These are phyloP conservation scores for Caenorhabditis briggsae DNA, from an alignment of 1,140 invertebrate genomes.

Conservation along the genomic window DNA sequence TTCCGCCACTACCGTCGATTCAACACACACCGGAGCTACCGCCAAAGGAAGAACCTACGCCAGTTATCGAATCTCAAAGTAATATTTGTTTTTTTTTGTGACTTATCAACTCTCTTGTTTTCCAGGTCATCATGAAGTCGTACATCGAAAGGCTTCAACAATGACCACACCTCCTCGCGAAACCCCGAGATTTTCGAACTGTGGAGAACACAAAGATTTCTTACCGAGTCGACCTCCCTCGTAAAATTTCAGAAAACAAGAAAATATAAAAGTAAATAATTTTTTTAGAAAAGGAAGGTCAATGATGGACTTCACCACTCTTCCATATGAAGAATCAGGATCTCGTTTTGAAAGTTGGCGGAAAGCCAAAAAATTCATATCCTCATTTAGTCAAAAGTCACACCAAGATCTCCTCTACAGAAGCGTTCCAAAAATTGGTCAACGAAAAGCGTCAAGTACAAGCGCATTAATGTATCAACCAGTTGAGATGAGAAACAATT, in stretches of 20 bases:
- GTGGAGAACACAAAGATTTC: constrained; percentile 50
- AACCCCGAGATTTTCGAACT: constrained; percentile 20
- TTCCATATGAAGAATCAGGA: constrained; percentile 28
- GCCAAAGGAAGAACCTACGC: too few species aligned
- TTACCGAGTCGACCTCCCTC: constrained; percentile 11
- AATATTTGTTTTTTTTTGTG: not conserved
- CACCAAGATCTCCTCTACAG: constrained; percentile 34
- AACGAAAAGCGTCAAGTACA: constrained; percentile 32
- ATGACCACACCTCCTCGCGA: constrained; percentile 32
- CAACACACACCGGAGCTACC: too few species aligned
- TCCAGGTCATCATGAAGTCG: constrained; percentile 40
- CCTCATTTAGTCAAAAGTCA: constrained; percentile 45
- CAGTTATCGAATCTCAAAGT: too few species aligned
- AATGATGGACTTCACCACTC: constrained; percentile 28
- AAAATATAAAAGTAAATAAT: not conserved
- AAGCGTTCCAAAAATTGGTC: constrained; percentile 23
- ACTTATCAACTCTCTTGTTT: not conserved
- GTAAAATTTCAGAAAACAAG: constrained; percentile 17
- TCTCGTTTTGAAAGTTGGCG: constrained; percentile 32
- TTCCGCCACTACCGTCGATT: not conserved
- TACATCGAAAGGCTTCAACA: constrained; percentile 32
- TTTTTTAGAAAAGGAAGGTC: constrained; percentile 30
- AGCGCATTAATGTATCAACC: constrained; percentile 23
- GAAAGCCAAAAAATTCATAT: constrained; percentile 28
- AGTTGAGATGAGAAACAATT: not conserved